Base-by-base conservation (phyloP, 2,113 vertebrate genomes). In the Monarcha castaneiventris region DNA sequence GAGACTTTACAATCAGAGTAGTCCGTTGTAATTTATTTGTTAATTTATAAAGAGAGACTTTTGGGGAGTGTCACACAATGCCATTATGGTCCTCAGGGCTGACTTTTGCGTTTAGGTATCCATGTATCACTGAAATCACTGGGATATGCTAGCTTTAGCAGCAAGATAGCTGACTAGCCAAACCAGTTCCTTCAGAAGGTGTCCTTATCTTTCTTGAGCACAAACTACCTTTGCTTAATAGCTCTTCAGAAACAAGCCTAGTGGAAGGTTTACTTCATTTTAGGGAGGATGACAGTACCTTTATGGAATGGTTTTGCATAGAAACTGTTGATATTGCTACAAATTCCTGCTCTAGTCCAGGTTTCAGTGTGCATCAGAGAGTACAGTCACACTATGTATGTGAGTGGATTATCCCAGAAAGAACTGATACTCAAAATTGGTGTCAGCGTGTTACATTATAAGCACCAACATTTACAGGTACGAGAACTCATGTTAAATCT, bases 161-260 rank as follows among this genome's bases (percentile, higher is more conserved):
- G 77, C 37, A 77, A 84, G 92, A 90, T 93, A 96, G 48, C 79
- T 84, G 73, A 78, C 87, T 92, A 79, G 74, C 80, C 85, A 84
- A 94, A 96, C 94, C 90, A 87, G 94, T 97, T 94, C 58, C 55
- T 91, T 95, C 74, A 66, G 59, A 49, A 81, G 73, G n/a, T 86
- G 30, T 88, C 67, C 37, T 94, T 95, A 86, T 93, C 87, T 84
- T 79, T 18, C 72, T 67, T 84, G 25, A 75, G 72, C 44, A 26
- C 54, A 19, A 52, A 32, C 73, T 86, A 17, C 33, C 9, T 78
- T 72, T 86, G 77, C 79, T 75, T 78, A 92, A 52, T 19, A 54
- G 72, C 21, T 61, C 41, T 51, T 87, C 33, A 2, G 48, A 78
- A 89, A n/a, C 33, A 75, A 87, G 26, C 48, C 67, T 46, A 51